These are phyloP conservation scores for Eidolon helvum DNA, from an alignment of 2,113 vertebrate genomes.

Conservation along the genomic window DNA sequence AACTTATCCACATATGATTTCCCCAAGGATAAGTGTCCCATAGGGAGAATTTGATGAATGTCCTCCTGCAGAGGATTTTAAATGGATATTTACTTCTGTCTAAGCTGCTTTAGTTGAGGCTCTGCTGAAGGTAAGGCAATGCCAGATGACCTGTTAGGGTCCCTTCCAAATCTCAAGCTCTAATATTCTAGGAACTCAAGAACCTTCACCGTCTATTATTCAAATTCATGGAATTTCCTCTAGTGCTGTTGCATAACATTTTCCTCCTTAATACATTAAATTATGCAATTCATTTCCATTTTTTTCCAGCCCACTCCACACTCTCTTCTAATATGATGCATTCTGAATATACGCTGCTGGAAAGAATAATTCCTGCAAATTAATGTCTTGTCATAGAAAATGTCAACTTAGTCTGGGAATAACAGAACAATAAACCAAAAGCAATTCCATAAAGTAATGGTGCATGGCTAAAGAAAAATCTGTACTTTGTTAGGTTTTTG, in stretches of 20 bases:
- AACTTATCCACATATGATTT: slow-evolving; percentile 59
- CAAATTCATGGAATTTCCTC: slow-evolving; percentile 53
- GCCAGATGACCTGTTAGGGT: neutral
- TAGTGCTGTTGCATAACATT: neutral
- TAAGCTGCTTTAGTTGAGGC: slow-evolving; percentile 31
- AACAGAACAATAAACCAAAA: slow-evolving; percentile 53
- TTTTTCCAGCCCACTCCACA: neutral
- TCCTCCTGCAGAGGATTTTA: slow-evolving; percentile 12
- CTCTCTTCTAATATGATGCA: neutral
- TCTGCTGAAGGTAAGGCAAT: slow-evolving; percentile 17
- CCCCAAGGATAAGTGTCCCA: slow-evolving; percentile 23
- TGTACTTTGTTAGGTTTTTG: slow-evolving; percentile 2
- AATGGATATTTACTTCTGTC: slow-evolving; percentile 61
- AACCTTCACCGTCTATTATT: slow-evolving; percentile 55
- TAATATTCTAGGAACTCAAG: slow-evolving; percentile 38
- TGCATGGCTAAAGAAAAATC: neutral
- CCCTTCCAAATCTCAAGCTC: slow-evolving; percentile 25
- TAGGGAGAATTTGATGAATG: slow-evolving; percentile 37
- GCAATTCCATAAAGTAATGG: slow-evolving; percentile 36
- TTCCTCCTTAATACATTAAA: slow-evolving; percentile 52
- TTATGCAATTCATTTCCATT: slow-evolving; percentile 5
- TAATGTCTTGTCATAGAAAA: slow-evolving; percentile 69
- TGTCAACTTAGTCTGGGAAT: slow-evolving; percentile 40
- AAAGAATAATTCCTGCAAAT: slow-evolving; percentile 63
- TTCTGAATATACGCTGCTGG: slow-evolving; percentile 45